Evolutionary conservation across 2,888 invertebrate genomes (phyloP).

Genomic region (Masnerella sp.): DNA sequence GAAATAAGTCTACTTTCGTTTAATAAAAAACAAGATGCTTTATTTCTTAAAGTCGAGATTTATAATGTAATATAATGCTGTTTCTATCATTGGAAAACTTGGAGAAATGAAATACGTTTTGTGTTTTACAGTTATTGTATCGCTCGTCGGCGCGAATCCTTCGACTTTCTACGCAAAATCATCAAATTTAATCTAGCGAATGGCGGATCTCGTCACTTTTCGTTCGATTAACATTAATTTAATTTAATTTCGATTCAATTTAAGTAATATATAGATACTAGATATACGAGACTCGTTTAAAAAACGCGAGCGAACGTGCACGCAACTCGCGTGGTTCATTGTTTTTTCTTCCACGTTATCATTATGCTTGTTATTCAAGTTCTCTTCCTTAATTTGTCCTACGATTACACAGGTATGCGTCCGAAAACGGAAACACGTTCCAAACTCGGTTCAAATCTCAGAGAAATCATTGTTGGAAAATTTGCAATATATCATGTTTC

Average conservation of each 20-base stretch:
- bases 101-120: no score
- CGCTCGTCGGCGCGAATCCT: constrained; percentile 34
- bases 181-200: constrained; percentile 27
- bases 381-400: constrained; percentile 10
- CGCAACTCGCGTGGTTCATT: constrained; percentile 1
- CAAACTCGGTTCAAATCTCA: constrained; percentile 29
- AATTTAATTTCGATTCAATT: constrained; percentile 52
- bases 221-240: constrained; percentile 42
- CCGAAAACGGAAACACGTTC: constrained; percentile 45
- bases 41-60: constrained; percentile 37
- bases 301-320: constrained; percentile 39
- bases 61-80: constrained; percentile 20
- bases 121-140: constrained; percentile 18
- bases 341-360: constrained; percentile 6
- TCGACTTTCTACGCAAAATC: constrained; percentile 26
- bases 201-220: constrained; percentile 28
- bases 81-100: no score
- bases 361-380: constrained; percentile 14
- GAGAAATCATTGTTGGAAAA: no score
- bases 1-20: constrained; percentile 1
- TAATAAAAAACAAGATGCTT: constrained; percentile 41
- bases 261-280: constrained; percentile 54
- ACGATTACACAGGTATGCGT: constrained; percentile 34
- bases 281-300: constrained; percentile 52
- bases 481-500: no score